phyloP scores from a whole-genome alignment of 2,113 vertebrate genomes.

The Hepsetus odoe region DNA sequence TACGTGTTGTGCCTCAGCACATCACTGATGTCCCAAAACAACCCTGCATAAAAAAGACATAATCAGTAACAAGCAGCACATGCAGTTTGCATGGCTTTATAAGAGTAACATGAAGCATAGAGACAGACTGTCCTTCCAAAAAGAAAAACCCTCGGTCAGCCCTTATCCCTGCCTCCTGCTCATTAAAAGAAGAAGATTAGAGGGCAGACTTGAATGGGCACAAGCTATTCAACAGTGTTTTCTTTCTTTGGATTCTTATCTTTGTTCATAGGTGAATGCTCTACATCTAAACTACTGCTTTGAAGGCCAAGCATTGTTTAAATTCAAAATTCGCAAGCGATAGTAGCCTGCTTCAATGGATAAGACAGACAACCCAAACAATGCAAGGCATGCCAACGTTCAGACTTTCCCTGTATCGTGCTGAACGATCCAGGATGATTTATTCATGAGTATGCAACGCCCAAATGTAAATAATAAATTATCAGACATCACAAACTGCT shows the following conservation, averaged over 20 bases:
- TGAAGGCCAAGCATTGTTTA: slow-evolving; percentile 25
- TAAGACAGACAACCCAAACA: not conserved
- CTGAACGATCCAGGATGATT: not conserved
- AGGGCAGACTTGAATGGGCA: slow-evolving; percentile 47
- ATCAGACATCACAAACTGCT: no score
- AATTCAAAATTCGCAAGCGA: not conserved
- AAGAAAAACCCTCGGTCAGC: slow-evolving; percentile 53
- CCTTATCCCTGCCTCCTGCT: slow-evolving; percentile 50
- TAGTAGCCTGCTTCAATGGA: not conserved
- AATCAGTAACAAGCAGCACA: no score
- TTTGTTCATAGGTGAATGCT: not conserved
- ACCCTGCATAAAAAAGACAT: not conserved
- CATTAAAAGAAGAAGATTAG: slow-evolving; percentile 49
- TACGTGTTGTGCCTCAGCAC: not conserved
- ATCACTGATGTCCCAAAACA: not conserved
- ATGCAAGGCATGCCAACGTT: not conserved
- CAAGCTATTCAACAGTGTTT: slow-evolving; percentile 50
- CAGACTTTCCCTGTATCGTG: not conserved
- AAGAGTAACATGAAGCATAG: not conserved
- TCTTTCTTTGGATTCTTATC: slow-evolving; percentile 41
- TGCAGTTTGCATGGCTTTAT: not conserved
- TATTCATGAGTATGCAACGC: not conserved
- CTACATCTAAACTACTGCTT: slow-evolving; percentile 41
- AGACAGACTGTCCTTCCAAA: slow-evolving; percentile 57
- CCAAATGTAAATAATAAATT: not conserved